Percentiles rank a stretch among this genome's conserved stretches.
These are phyloP conservation scores for Anguilla obscura DNA, from an alignment of 2,797 vertebrate genomes.

Conservation along the genomic window DNA sequence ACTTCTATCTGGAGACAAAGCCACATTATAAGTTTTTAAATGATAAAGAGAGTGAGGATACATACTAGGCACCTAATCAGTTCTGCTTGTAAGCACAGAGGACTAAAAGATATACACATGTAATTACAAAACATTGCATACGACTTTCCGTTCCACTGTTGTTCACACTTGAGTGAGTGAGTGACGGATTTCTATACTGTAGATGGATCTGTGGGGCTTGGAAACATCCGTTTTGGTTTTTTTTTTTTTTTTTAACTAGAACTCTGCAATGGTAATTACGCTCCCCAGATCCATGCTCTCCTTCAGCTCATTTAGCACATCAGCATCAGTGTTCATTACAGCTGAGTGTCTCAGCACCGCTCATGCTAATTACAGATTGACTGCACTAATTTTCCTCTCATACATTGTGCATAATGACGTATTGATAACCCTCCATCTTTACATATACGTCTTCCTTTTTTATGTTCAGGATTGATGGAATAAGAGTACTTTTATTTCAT, in stretches of 20 bases:
- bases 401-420: constrained; percentile 9
- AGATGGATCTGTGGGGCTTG: not conserved
- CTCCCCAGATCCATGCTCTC: constrained; percentile 20
- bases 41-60: not conserved
- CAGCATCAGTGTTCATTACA: constrained; percentile 37
- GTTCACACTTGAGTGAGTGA: constrained; percentile 25
- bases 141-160: not conserved
- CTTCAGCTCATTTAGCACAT: constrained; percentile 34
- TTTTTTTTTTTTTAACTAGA: constrained; percentile 20
- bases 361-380: constrained; percentile 37
- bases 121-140: constrained; percentile 16
- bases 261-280: constrained; percentile 30
- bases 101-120: constrained; percentile 18
- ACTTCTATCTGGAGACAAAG: not conserved
- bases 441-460: not conserved
- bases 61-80: not conserved
- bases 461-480: not conserved
- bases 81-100: not conserved
- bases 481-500: not conserved
- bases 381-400: constrained; percentile 37
- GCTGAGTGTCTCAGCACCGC: constrained; percentile 25
- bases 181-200: constrained; percentile 5
- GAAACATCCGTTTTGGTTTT: not conserved
- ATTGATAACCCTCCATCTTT: constrained; percentile 17
- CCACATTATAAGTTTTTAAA: not conserved